Base-by-base conservation (phyloP, 1,140 invertebrate species). In the Ctenoplectra terminalis region DNA sequence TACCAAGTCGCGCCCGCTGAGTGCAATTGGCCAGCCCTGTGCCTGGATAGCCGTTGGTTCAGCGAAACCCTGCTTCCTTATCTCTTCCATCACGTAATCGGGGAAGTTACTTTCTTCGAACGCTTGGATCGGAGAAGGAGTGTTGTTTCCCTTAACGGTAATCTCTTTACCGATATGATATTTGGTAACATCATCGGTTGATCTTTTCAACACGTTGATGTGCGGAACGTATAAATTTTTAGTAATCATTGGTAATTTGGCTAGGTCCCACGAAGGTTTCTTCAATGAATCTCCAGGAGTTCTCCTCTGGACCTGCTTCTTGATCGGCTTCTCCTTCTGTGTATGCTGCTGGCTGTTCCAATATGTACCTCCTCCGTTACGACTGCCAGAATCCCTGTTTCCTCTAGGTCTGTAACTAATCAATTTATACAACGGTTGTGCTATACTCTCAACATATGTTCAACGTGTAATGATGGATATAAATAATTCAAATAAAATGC, bases 141-240 rank as follows among this genome's bases (percentile, higher is more conserved):
- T 94, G 89, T 96, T 95, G 87, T 95, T 96, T 54, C 98, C 98
- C 81, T 96, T 96, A 0, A 98, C 96, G 29, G 98, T 98, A n/a
- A 99, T 98, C 92, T 98, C 96, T 83, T 98, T 96, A 17, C 95
- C 93, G 40, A 95, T 92, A 56, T 97, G 95, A 92, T 96, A 98
- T 52, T 95, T 94, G 66, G 96, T 95, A 1, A 99, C 96, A 82
- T 98, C 97, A 50, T 96, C 95, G 58, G 96, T 93, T 60, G 95
- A 94, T 85, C 97, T 95, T 52, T 95, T 95, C 54, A 96, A 90
- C 26, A 98, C 96, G 94, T 96, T 96, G 6, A 95, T 95, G 93
- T 98, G 97, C 66, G 98, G 97, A 77, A 96, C 95, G 92, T 99
- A 99, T 90, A 99, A 98, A 93, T 99, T 97, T 94, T 99, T 99